Conservation (phyloP, 1,140 invertebrate genomes). For the Capitella teleta region DNA sequence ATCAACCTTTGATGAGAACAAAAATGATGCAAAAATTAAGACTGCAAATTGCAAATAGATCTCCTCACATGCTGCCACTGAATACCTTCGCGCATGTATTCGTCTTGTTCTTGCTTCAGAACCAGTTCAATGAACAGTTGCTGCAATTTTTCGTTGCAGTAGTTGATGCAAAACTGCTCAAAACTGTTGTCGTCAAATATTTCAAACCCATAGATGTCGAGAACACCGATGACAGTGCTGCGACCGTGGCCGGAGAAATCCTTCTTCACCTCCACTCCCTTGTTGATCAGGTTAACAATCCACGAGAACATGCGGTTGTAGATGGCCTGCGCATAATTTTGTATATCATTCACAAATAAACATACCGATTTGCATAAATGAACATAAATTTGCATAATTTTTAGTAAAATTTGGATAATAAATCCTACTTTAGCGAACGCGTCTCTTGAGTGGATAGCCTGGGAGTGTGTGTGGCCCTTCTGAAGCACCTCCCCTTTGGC, state of each 20-base stretch:
- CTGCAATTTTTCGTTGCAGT: constrained; percentile 93
- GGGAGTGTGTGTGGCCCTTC: constrained; percentile 70
- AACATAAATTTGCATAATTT: background rate
- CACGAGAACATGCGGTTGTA: constrained; percentile 79
- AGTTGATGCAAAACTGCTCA: constrained; percentile 94
- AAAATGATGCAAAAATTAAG: background rate
- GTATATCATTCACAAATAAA: background rate
- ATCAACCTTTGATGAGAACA: constrained; percentile 49
- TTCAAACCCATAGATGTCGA: constrained; percentile 97
- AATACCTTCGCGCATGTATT: constrained; percentile 84
- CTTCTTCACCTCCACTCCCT: constrained; percentile 52
- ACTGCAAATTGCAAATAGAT: no score
- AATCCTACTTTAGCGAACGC: constrained; percentile 53
- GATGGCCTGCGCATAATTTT: constrained; percentile 26
- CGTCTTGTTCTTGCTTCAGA: constrained; percentile 90
- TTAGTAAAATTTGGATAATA: background rate
- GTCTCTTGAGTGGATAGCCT: constrained; percentile 54
- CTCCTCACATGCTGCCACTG: constrained; percentile 70
- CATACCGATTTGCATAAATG: background rate
- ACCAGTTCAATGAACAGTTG: constrained; percentile 93
- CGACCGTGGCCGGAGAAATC: constrained; percentile 13
- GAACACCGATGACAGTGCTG: constrained; percentile 71
- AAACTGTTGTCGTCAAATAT: constrained; percentile 92
- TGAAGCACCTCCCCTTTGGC: constrained; percentile 87
- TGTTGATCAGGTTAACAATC: constrained; percentile 62